Percentiles rank a stretch among this genome's conserved stretches.
phyloP scores from a whole-genome alignment of 2,797 vertebrate species.

The Phrynocephalus forsythii region DNA sequence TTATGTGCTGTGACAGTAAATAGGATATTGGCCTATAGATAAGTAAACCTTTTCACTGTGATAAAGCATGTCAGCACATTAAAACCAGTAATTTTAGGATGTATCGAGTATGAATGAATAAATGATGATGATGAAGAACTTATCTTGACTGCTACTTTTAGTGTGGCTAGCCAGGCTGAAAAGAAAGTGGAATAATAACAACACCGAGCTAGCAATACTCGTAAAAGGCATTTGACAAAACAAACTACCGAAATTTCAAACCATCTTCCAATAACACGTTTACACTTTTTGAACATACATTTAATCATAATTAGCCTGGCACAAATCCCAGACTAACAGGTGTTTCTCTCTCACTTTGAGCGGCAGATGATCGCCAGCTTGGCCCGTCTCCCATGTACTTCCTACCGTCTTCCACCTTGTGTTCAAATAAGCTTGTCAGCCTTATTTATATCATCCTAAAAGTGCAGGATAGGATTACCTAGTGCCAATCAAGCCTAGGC shows the following conservation, averaged over 20 bases:
- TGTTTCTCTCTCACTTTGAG: conserved; percentile 34
- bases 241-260: conserved; percentile 28
- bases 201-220: conserved; percentile 12
- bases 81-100: background rate
- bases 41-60: background rate
- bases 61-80: background rate
- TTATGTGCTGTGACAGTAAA: too few relatives aligned
- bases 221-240: conserved; percentile 26
- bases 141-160: background rate
- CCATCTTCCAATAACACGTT: conserved; percentile 40
- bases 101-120: background rate
- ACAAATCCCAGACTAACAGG: conserved; percentile 42
- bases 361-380: conserved; percentile 21
- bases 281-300: conserved; percentile 41
- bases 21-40: background rate
- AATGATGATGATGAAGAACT: background rate
- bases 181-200: background rate
- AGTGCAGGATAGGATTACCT: conserved; percentile 2
- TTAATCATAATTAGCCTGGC: conserved; percentile 47
- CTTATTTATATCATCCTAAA: conserved; percentile 31
- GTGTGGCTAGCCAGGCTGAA: background rate
- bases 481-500: background rate
- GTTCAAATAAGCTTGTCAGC: conserved; percentile 28
- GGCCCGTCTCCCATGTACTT: conserved; percentile 26
- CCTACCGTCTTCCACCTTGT: conserved; percentile 25